A percentile compares a stretch with the other conserved stretches of the same genome.
Evolutionary conservation across 2,113 vertebrate genomes (phyloP).

Genomic region (human): DNA sequence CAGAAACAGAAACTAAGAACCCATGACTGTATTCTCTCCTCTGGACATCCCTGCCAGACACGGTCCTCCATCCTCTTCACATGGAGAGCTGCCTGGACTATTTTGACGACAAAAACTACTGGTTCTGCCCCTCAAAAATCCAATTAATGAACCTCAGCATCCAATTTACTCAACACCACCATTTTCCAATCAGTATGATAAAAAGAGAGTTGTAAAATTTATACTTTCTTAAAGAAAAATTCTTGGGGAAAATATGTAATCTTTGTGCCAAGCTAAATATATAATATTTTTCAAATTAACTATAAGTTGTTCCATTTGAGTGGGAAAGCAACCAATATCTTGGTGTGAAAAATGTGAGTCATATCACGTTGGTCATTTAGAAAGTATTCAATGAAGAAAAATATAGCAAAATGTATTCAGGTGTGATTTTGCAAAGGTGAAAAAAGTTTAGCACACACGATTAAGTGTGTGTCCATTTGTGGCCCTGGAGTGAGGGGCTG

Average conservation of each 20-base stretch:
- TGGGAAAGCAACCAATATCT: slow-evolving; percentile 25
- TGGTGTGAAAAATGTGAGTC: background rate
- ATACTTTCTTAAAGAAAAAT: background rate
- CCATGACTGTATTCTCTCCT: too few species aligned
- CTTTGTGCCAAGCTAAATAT: slow-evolving; percentile 23
- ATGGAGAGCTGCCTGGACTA: too few species aligned
- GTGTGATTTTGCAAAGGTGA: fast-evolving
- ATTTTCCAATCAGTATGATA: background rate
- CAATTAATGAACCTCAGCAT: background rate
- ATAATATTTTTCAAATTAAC: background rate
- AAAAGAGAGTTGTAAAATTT: background rate
- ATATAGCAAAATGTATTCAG: fast-evolving
- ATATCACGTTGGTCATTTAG: background rate
- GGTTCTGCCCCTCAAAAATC: background rate
- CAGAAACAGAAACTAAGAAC: too few species aligned
- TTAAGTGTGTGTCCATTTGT: fast-evolving
- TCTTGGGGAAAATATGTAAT: slow-evolving; percentile 8
- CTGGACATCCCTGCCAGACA: too few species aligned
- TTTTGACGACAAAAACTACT: background rate
- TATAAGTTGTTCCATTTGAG: background rate
- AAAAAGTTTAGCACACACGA: fast-evolving
- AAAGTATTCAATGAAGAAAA: background rate
- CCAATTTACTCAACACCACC: background rate
- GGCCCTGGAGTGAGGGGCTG: background rate
- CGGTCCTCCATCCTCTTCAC: fast-evolving